These are phyloP conservation scores for Drosophila histrio DNA, from an alignment of 2,888 invertebrate genomes.

Conservation along the genomic window DNA sequence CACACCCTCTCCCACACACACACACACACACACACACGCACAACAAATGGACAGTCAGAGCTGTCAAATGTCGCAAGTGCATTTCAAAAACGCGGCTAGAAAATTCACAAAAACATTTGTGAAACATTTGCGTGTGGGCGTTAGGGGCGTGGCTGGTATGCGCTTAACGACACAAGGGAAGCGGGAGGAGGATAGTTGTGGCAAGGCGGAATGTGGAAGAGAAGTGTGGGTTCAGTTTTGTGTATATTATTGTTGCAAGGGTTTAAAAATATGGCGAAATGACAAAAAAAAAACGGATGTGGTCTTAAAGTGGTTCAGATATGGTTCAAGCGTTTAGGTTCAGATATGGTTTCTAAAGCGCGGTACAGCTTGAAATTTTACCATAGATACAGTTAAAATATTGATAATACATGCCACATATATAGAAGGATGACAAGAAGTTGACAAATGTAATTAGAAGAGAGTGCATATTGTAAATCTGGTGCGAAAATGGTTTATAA, in stretches of 20 bases:
- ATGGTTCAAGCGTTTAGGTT: background rate
- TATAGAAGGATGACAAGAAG: no score
- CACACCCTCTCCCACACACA: conserved; percentile 20
- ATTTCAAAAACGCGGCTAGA: conserved; percentile 70
- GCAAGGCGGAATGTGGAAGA: background rate
- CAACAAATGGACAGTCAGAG: conserved; percentile 65
- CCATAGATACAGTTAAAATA: background rate
- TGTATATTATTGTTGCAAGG: background rate
- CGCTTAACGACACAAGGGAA: conserved; percentile 3
- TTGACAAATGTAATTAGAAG: no score
- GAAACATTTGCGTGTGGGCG: conserved; percentile 20
- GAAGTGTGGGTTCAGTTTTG: background rate
- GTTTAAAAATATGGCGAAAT: background rate
- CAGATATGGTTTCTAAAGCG: background rate
- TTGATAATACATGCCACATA: background rate
- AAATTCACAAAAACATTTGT: conserved; percentile 70
- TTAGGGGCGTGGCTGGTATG: conserved; percentile 18
- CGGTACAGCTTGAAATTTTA: background rate
- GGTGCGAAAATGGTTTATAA: background rate
- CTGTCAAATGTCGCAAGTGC: conserved; percentile 75
- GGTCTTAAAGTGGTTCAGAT: background rate
- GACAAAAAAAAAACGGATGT: background rate
- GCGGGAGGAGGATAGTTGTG: background rate
- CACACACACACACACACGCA: conserved; percentile 16
- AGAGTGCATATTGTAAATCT: background rate